These are phyloP conservation scores for Gortyna flavago DNA, from an alignment of 2,888 invertebrate species.

Conservation along the genomic window DNA sequence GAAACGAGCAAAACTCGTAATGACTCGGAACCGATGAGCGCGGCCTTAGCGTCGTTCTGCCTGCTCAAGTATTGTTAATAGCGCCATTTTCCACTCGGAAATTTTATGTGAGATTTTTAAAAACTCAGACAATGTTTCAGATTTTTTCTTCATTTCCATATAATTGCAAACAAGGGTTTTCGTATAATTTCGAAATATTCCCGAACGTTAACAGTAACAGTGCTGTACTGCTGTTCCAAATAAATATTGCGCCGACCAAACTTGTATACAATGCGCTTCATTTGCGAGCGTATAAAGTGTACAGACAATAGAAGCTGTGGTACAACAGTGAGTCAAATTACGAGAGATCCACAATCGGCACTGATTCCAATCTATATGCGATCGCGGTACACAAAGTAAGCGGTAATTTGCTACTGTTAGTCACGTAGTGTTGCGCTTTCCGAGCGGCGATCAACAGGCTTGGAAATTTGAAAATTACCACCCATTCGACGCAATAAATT, in stretches of 20 bases:
- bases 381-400: constrained; percentile 70
- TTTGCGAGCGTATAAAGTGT: constrained; percentile 60
- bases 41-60: constrained; percentile 78
- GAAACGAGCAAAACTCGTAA: constrained; percentile 82
- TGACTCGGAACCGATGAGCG: constrained; percentile 83
- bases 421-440: constrained; percentile 70
- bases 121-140: constrained; percentile 48
- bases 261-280: constrained; percentile 58
- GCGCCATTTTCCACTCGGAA: constrained; percentile 64
- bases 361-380: constrained; percentile 67
- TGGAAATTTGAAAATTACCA: constrained; percentile 88
- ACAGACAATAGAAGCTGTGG: constrained; percentile 55
- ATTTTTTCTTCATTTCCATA: constrained; percentile 46
- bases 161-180: constrained; percentile 50
- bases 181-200: constrained; percentile 44
- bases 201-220: constrained; percentile 26
- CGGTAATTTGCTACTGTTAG: constrained; percentile 70
- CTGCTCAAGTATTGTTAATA: constrained; percentile 79
- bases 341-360: constrained; percentile 62
- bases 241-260: constrained; percentile 51
- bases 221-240: constrained; percentile 30
- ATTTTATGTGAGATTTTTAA: constrained; percentile 52
- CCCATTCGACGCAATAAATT: constrained; percentile 87
- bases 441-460: constrained; percentile 84
- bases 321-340: constrained; percentile 61